Evolutionary conservation across 1,140 invertebrate genomes (phyloP), one percentile per base, ranked within the genome.

Genomic region (Tetramorium simillimum): DNA sequence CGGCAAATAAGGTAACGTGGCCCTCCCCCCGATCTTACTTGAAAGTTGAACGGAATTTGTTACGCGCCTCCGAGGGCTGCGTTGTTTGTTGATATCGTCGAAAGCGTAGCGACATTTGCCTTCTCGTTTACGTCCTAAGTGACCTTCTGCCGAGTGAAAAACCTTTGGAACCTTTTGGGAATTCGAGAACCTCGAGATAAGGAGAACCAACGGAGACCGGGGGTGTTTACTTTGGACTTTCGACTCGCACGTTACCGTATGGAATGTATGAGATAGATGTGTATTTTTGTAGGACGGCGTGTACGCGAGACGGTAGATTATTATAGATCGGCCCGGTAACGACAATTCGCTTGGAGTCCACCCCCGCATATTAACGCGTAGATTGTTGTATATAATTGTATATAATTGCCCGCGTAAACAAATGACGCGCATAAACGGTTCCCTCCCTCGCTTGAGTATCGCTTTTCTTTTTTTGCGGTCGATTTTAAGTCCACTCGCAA

Each of bases 1-100:
- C 51, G 43, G 21, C 16, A n/a, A 81, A n/a, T 21, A 69, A 82
- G 65, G 78, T 82, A 81, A 46, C 21, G 65, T 69, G 69, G 12
- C 1, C n/a, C n/a, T n/a, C n/a, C n/a, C n/a, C n/a, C 18, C 21
- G 9, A 10, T 28, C 12, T 12, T 16, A 2, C 12, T 21, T 24
- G n/a, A 46, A 78, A 78, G 40, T 63, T 65, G 43, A 65, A 43
- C 9, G 58, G 3, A 70, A 14, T 43, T 21, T n/a, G 51, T 33
- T 28, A 37, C 33, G 65, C 77, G 62, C 16, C 1, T 6, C 37
- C 37, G 62, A 37, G 40, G 2, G n/a, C n/a, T 67, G n/a, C 18
- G 24, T 33, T 33, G 24, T 63, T 63, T 37, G 40, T 77, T 21
- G 58, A 56, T 16, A 3, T 37, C 24, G 6, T 3, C 46, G 46